A percentile compares a stretch with the other conserved stretches of the same genome.
Evolutionary conservation across 1,140 invertebrate genomes (phyloP).

Genomic region (Oreohelix idahoensis): DNA sequence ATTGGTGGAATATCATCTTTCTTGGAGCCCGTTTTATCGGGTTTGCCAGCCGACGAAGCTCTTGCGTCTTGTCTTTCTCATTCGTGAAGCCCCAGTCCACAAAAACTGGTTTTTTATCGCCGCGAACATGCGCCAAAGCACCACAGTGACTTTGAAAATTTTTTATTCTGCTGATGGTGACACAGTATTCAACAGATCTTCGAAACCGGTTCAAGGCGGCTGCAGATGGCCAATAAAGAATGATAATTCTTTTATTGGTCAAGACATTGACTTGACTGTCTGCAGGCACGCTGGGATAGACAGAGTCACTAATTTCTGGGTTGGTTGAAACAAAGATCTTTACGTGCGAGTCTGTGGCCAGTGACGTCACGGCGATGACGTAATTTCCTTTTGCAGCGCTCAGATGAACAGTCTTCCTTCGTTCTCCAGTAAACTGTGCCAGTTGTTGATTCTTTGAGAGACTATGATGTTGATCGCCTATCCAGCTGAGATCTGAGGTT

Average conservation of each 20-base stretch:
- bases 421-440: slow-evolving; percentile 47
- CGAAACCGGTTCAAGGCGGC: slow-evolving; percentile 23
- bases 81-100: slow-evolving; percentile 59
- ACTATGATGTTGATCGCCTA: slow-evolving; percentile 5
- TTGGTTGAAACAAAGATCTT: slow-evolving; percentile 52
- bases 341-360: slow-evolving; percentile 49
- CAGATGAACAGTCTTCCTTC: slow-evolving; percentile 40
- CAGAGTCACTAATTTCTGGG: slow-evolving; percentile 13
- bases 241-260: slow-evolving; percentile 43
- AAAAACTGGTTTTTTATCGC: slow-evolving; percentile 51
- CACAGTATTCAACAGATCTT: slow-evolving; percentile 61
- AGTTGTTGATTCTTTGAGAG: slow-evolving; percentile 8
- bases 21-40: slow-evolving; percentile 46
- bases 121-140: slow-evolving; percentile 51
- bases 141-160: slow-evolving; percentile 65
- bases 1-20: slow-evolving; percentile 54
- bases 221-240: slow-evolving; percentile 55
- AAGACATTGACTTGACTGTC: slow-evolving; percentile 51
- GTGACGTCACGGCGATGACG: slow-evolving; percentile 51
- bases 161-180: slow-evolving; percentile 55
- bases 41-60: slow-evolving; percentile 42
- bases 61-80: slow-evolving; percentile 50
- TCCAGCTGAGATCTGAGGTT: slow-evolving; percentile 25
- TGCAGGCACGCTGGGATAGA: slow-evolving; percentile 55
- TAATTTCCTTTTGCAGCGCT: slow-evolving; percentile 52